A percentile compares a stretch with the other conserved stretches of the same genome.
phyloP scores from a whole-genome alignment of 2,113 vertebrate species.

The Phalacrocorax pelagicus region DNA sequence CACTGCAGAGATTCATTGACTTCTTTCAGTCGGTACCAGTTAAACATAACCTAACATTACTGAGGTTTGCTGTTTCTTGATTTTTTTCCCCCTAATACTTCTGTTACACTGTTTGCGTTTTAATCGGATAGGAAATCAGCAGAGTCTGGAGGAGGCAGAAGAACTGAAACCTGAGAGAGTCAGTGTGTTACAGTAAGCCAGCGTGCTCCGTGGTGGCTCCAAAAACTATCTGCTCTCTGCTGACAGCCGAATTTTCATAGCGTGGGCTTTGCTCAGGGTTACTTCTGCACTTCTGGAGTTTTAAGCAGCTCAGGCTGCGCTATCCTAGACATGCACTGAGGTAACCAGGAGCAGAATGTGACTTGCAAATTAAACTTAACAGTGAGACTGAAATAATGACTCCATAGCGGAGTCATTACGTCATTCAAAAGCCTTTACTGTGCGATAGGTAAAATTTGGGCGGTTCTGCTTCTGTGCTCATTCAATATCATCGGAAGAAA shows the following conservation, averaged over 20 bases:
- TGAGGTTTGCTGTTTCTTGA: background rate
- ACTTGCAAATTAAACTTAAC: background rate
- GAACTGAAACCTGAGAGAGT: background rate
- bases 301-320: fast-evolving
- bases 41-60: background rate
- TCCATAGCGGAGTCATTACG: background rate
- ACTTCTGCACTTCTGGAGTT: background rate
- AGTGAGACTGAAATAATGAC: background rate
- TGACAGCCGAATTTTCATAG: background rate
- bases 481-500: background rate
- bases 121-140: background rate
- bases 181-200: background rate
- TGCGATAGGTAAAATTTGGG: background rate
- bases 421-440: background rate
- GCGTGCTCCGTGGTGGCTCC: fast-evolving
- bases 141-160: background rate
- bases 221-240: background rate
- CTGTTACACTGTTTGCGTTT: background rate
- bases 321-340: background rate
- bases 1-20: background rate
- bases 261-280: background rate
- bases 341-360: background rate
- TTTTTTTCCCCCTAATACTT: fast-evolving
- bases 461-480: background rate
- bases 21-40: background rate